These are phyloP conservation scores for Anguilla megastoma DNA, from an alignment of 2,797 vertebrate species.

Conservation along the genomic window DNA sequence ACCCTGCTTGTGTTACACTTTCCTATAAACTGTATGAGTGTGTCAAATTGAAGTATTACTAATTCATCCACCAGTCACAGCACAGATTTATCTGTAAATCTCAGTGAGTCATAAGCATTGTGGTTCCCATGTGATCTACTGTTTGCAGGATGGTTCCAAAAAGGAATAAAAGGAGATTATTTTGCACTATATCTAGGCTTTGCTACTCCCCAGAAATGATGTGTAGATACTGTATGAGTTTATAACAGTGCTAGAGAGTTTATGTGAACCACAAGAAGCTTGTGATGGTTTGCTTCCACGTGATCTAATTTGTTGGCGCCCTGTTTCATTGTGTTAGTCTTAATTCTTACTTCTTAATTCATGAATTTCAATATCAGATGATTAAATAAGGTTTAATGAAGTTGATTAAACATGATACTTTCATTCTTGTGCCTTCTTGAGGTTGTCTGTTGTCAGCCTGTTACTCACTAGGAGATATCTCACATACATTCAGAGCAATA, in stretches of 20 bases:
- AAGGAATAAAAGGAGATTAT: not conserved
- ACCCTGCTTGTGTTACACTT: not conserved
- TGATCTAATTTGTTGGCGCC: not conserved
- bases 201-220: not conserved
- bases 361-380: too few relatives aligned
- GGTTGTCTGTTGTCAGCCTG: too few relatives aligned
- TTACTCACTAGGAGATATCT: too few relatives aligned
- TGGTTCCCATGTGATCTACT: not conserved
- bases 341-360: not conserved
- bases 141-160: not conserved
- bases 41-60: not conserved
- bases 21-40: not conserved
- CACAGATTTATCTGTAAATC: not conserved
- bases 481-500: too few relatives aligned
- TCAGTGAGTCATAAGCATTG: not conserved
- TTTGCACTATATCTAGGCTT: not conserved
- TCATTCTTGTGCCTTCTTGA: too few relatives aligned
- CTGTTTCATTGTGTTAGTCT: not conserved
- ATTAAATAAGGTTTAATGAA: too few relatives aligned
- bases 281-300: not conserved
- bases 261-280: not conserved
- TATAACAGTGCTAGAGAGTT: not conserved
- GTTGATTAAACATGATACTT: too few relatives aligned
- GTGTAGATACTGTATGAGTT: not conserved
- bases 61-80: not conserved